Base-by-base conservation (phyloP, 2,113 vertebrate genomes). In the Crotalus tigris region DNA sequence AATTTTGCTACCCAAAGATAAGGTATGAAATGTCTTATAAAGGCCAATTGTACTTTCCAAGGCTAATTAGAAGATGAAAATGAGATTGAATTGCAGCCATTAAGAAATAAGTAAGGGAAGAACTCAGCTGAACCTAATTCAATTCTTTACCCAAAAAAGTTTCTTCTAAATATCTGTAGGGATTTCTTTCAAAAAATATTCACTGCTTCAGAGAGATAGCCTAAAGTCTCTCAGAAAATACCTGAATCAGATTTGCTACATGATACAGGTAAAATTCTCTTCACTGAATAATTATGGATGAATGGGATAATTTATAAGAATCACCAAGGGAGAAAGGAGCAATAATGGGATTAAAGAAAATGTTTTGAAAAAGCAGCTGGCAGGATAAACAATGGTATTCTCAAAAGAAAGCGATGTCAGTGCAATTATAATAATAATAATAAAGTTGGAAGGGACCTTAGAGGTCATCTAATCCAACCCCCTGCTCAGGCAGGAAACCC, bases 11-110 rank as follows among this genome's bases (percentile, higher is more conserved):
- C n/a, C 29, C 64, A 69, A 69, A 13, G 13, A 81, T 81, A 21
- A 39, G 15, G 15, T 39, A 39, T 81, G 1, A 81, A 81, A 81
- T 3, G 8, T 81, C 75, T 81, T 81, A 39, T 44, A 39, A 54
- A 96, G 93, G 19, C 24, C n/a, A 94, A 91, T n/a, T 44, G 29
- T 0, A 55, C 29, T 92, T 61, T 64, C 94, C 54, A 39, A 93
- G 93, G 44, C 51, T 59, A 88, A 91, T 5, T 33, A 91, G 93
- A 8, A 59, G 88, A n/a, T 29, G 87, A 11, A 94, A 57, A 94
- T 15, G 10, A 89, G 85, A 1, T 89, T 29, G 86, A 3, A 91
- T 85, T 5, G 1, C 23, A 46, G 49, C 26, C 64, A 19, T 86
- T 33, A 33, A 58, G 15, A 94, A 86, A 46, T 55, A 75, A 91